Evolutionary conservation across 2,888 invertebrate genomes (phyloP).

Genomic region (Drosophila setosimentum): DNA sequence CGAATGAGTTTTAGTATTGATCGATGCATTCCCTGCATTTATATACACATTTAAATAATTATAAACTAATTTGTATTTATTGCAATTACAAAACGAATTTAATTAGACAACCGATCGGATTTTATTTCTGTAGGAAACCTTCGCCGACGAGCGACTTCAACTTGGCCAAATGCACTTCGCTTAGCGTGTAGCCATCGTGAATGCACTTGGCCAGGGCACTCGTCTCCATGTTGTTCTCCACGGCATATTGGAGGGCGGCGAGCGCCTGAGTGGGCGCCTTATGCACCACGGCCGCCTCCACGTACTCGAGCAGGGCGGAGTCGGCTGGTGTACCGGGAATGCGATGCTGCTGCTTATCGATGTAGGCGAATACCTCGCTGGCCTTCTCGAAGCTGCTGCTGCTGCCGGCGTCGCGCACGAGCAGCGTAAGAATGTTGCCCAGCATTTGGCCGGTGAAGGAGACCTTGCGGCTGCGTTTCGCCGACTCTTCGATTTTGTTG

Average conservation of each 20-base stretch:
- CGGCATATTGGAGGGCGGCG: slow-evolving; percentile 87
- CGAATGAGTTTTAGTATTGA: slow-evolving; percentile 24
- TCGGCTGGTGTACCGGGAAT: slow-evolving; percentile 87
- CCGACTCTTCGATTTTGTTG: slow-evolving; percentile 86
- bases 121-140: slow-evolving; percentile 70
- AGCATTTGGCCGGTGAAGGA: slow-evolving; percentile 88
- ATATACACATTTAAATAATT: slow-evolving; percentile 30
- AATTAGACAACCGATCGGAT: slow-evolving; percentile 11
- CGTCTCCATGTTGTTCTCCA: slow-evolving; percentile 86
- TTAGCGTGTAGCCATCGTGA: slow-evolving; percentile 85
- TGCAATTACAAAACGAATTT: slow-evolving; percentile 45
- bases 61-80: slow-evolving; percentile 40
- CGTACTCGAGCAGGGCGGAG: slow-evolving; percentile 86
- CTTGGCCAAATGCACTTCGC: slow-evolving; percentile 85
- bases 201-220: slow-evolving; percentile 71
- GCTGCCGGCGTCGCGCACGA: slow-evolving; percentile 83
- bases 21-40: slow-evolving; percentile 47
- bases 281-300: slow-evolving; percentile 86
- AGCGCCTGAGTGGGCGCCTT: slow-evolving; percentile 86
- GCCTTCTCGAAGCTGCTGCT: slow-evolving; percentile 87
- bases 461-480: slow-evolving; percentile 68
- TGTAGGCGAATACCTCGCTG: slow-evolving; percentile 86
- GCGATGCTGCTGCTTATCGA: slow-evolving; percentile 86
- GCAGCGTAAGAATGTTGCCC: slow-evolving; percentile 87
- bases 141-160: slow-evolving; percentile 86